These are phyloP conservation scores for human (Homo sapiens) DNA, from an alignment of 2,113 vertebrate genomes.

Conservation along the genomic window DNA sequence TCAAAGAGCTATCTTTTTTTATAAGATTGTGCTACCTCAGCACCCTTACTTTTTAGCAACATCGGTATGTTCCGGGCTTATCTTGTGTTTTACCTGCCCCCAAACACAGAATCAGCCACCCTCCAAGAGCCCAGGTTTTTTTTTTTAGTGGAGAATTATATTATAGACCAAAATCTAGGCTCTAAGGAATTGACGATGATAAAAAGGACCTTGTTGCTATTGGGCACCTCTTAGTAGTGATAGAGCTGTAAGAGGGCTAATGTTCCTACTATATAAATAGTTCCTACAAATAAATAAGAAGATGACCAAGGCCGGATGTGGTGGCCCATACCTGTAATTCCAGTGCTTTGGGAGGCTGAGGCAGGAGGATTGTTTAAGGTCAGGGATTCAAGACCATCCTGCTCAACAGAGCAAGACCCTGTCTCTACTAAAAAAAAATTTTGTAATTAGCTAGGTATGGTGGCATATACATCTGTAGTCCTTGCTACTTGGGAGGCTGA, in stretches of 20 bases:
- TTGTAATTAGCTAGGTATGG: no score
- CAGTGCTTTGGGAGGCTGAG: no score
- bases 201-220: background rate
- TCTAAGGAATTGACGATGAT: background rate
- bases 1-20: background rate
- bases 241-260: background rate
- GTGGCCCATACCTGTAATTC: no score
- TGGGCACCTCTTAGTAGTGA: background rate
- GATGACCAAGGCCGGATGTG: background rate
- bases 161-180: background rate
- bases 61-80: background rate
- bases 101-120: background rate
- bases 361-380: no score
- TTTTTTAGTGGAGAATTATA: background rate
- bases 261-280: background rate
- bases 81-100: background rate
- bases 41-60: background rate
- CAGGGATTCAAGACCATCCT: no score
- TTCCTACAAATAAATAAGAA: background rate
- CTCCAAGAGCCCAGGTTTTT: background rate
- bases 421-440: no score
- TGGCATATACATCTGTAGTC: no score
- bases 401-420: no score
- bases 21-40: background rate
- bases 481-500: no score